Conservation (phyloP, 1,140 invertebrate genomes). For the Teleopsis dalmanni region DNA sequence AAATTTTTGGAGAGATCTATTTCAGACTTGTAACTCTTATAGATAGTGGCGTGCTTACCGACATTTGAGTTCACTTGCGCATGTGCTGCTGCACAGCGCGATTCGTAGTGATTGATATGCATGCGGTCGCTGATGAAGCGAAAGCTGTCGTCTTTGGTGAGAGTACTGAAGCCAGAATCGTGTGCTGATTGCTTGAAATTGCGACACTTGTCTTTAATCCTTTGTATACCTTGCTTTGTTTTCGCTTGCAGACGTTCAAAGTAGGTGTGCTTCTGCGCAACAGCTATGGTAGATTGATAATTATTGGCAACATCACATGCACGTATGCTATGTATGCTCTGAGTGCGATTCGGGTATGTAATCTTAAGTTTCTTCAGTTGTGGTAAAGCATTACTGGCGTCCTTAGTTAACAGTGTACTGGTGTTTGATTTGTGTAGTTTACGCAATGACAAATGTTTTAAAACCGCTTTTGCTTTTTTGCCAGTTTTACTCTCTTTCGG, state of each 20-base stretch:
- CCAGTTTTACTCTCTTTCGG: neutral
- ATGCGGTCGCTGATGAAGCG: slow-evolving; percentile 37
- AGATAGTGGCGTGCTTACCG: slow-evolving; percentile 31
- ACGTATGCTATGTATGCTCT: slow-evolving; percentile 35
- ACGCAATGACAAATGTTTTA: slow-evolving; percentile 33
- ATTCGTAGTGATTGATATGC: slow-evolving; percentile 35
- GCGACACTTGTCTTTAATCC: slow-evolving; percentile 40
- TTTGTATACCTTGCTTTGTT: slow-evolving; percentile 34
- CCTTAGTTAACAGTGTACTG: neutral
- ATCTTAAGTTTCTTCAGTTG: slow-evolving; percentile 37
- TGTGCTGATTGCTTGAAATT: slow-evolving; percentile 23
- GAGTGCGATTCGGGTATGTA: slow-evolving; percentile 38
- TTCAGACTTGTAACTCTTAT: slow-evolving; percentile 44
- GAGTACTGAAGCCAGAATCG: slow-evolving; percentile 21
- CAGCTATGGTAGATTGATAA: neutral
- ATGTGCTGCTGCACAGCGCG: slow-evolving; percentile 20
- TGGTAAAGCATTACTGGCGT: slow-evolving; percentile 16
- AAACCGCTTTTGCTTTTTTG: slow-evolving; percentile 16
- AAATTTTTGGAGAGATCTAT: slow-evolving; percentile 42
- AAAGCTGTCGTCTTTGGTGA: slow-evolving; percentile 39
- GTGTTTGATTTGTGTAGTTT: slow-evolving; percentile 18
- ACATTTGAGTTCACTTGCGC: neutral
- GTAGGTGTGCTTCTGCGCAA: slow-evolving; percentile 16
- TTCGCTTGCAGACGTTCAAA: slow-evolving; percentile 38
- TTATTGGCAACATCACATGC: slow-evolving; percentile 21